These are phyloP conservation scores for Colostygia pectinataria DNA, from an alignment of 2,888 invertebrate species.

Conservation along the genomic window DNA sequence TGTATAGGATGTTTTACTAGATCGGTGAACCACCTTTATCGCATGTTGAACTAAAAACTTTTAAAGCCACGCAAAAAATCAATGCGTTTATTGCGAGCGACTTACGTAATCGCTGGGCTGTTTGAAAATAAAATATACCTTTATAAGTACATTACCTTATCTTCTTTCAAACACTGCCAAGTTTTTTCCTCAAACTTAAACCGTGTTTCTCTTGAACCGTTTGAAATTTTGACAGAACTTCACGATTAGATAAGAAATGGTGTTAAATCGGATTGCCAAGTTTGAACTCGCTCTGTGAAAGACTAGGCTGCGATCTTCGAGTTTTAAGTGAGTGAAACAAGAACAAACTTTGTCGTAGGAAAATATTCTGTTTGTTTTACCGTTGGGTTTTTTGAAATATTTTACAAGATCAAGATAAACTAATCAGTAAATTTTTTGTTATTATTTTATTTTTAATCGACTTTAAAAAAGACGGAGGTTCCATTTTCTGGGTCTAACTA, in stretches of 20 bases:
- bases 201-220: constrained; percentile 35
- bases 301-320: constrained; percentile 48
- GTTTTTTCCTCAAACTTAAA: constrained; percentile 23
- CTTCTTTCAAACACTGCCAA: constrained; percentile 2
- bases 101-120: too few species aligned
- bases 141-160: constrained; percentile 1
- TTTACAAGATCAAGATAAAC: too few species aligned
- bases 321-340: constrained; percentile 25
- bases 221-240: constrained; percentile 69
- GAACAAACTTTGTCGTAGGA: constrained; percentile 18
- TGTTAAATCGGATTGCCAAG: constrained; percentile 73
- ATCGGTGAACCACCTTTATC: too few species aligned
- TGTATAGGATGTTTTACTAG: too few species aligned
- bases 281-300: constrained; percentile 63
- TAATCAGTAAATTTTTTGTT: too few species aligned
- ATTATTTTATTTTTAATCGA: too few species aligned
- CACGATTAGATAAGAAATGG: constrained; percentile 67
- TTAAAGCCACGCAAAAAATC: too few species aligned
- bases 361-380: constrained; percentile 12
- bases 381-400: background rate
- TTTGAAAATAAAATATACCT: too few species aligned
- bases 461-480: too few species aligned
- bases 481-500: too few species aligned
- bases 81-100: too few species aligned
- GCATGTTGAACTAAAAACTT: too few species aligned